Evolutionary conservation across 2,888 invertebrate species (phyloP).

Genomic region (Spilosoma lubricipeda): DNA sequence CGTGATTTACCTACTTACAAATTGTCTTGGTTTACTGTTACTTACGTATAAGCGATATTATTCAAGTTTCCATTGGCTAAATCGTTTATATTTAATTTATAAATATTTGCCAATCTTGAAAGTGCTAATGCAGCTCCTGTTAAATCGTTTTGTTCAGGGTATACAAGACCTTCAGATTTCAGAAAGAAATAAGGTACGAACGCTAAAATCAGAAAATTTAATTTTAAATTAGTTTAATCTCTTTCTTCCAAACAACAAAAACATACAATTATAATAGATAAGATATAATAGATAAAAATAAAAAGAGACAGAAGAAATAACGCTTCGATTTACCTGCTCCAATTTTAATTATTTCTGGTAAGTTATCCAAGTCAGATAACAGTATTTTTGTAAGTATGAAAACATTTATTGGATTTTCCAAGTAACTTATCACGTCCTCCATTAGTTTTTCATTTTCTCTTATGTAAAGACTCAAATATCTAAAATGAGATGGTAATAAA

Average conservation of each 20-base stretch:
- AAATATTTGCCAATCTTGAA: background rate
- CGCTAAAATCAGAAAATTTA: background rate
- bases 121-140: background rate
- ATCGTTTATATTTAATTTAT: constrained; percentile 7
- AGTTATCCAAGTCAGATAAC: background rate
- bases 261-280: no score
- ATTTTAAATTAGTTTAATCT: no score
- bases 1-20: background rate
- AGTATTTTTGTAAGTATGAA: constrained; percentile 7
- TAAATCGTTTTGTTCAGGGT: constrained; percentile 1
- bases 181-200: background rate
- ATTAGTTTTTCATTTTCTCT: background rate
- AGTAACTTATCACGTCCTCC: background rate
- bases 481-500: background rate
- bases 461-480: constrained; percentile 2
- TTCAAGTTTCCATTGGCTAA: constrained; percentile 9
- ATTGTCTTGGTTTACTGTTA: background rate
- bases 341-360: constrained; percentile 7
- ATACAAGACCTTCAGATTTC: background rate
- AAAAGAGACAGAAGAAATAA: background rate
- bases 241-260: background rate
- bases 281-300: background rate
- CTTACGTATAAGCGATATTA: constrained; percentile 7
- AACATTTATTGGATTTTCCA: background rate
- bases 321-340: constrained; percentile 12